A percentile compares a stretch with the other conserved stretches of the same genome.
These are phyloP conservation scores for Plagodis dolabraria DNA, from an alignment of 2,888 invertebrate genomes.

Conservation along the genomic window DNA sequence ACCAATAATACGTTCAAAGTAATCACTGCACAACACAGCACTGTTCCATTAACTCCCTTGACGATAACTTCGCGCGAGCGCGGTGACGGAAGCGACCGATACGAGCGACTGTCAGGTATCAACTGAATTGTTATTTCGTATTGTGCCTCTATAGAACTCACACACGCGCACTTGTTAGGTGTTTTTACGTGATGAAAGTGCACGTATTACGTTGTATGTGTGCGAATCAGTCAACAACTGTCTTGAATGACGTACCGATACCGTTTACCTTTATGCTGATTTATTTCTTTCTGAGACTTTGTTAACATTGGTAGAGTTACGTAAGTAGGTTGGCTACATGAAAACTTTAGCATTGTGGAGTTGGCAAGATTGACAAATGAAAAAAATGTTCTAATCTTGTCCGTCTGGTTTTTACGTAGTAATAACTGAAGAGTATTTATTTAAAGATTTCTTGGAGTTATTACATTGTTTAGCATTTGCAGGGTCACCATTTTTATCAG, in stretches of 20 bases:
- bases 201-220: constrained; percentile 46
- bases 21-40: constrained; percentile 70
- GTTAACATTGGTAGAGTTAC: constrained; percentile 7
- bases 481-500: too few relatives aligned
- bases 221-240: constrained; percentile 42
- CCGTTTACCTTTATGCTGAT: constrained; percentile 22
- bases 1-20: constrained; percentile 54
- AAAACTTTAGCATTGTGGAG: background rate
- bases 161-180: constrained; percentile 47
- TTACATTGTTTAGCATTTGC: background rate
- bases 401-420: background rate
- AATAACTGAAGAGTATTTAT: constrained; percentile 4
- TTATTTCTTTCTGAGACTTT: constrained; percentile 23
- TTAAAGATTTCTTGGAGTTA: background rate
- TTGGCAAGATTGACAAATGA: constrained; percentile 20
- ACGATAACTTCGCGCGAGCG: constrained; percentile 45
- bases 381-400: constrained; percentile 20
- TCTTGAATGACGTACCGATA: constrained; percentile 54
- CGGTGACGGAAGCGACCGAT: constrained; percentile 51
- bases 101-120: constrained; percentile 54
- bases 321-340: constrained; percentile 15
- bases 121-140: constrained; percentile 64
- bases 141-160: constrained; percentile 38
- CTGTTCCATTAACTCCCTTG: constrained; percentile 30
- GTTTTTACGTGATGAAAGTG: constrained; percentile 51